phyloP scores from a whole-genome alignment of 2,888 invertebrate genomes.

The Imbricaverruca yamaguchii region DNA sequence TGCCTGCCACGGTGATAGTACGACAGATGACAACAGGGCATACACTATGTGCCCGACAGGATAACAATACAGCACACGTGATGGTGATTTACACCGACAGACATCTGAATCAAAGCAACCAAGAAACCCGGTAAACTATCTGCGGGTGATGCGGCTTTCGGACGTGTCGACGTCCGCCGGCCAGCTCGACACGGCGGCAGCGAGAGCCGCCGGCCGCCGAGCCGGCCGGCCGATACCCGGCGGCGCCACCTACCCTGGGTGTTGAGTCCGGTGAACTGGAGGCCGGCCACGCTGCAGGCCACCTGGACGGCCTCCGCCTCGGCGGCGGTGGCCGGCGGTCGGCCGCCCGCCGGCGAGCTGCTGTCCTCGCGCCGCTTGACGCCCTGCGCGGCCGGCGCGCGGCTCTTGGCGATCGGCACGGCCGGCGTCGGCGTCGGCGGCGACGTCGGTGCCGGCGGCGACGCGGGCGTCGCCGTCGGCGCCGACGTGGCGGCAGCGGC shows the following conservation, averaged over 20 bases:
- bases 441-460: background rate
- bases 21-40: no score
- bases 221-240: no score
- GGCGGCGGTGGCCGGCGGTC: background rate
- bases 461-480: background rate
- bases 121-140: no score
- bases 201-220: no score
- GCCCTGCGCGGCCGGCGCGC: background rate
- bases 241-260: constrained; percentile 7
- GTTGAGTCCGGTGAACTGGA: constrained; percentile 21
- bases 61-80: no score
- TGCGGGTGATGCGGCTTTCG: no score
- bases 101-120: no score
- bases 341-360: background rate
- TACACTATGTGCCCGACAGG: no score
- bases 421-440: background rate
- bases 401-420: background rate
- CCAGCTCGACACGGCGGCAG: no score
- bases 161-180: no score
- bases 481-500: background rate
- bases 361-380: constrained; percentile 14
- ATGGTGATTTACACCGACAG: no score
- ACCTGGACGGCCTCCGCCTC: constrained; percentile 6
- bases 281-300: constrained; percentile 5
- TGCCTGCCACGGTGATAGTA: no score